A percentile compares a stretch with the other conserved stretches of the same genome.
Conservation (phyloP, 2,888 invertebrate genomes). For the Portevinia maculata region DNA sequence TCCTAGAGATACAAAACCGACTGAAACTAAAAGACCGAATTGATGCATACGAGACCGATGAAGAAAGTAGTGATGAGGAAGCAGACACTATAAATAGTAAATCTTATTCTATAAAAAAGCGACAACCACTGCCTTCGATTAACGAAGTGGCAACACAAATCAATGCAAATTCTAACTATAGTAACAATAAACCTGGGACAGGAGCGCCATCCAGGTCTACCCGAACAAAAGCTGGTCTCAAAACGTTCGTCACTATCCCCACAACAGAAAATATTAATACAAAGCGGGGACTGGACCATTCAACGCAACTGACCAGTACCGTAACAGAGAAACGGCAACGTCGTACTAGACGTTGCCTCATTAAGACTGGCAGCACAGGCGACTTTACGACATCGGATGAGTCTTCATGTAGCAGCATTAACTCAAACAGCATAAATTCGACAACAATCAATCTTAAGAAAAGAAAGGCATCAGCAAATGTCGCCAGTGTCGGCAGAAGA, state of each 20-base stretch:
- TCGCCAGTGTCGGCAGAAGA: constrained; percentile 1
- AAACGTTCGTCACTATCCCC: constrained; percentile 70
- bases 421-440: constrained; percentile 48
- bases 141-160: constrained; percentile 30
- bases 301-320: constrained; percentile 28
- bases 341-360: constrained; percentile 79
- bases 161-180: constrained; percentile 59
- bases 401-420: constrained; percentile 69
- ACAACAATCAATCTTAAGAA: constrained; percentile 39
- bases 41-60: constrained; percentile 75
- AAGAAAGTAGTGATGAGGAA: constrained; percentile 60
- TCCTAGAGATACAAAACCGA: constrained; percentile 80
- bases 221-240: constrained; percentile 78
- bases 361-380: constrained; percentile 79
- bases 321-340: constrained; percentile 76
- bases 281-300: constrained; percentile 38
- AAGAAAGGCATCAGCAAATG: constrained; percentile 29
- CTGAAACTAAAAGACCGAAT: constrained; percentile 79
- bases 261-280: constrained; percentile 57
- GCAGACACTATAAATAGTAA: constrained; percentile 36
- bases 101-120: constrained; percentile 37
- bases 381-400: constrained; percentile 69
- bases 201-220: constrained; percentile 73
- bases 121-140: constrained; percentile 23
- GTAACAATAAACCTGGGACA: constrained; percentile 43